phyloP scores from a whole-genome alignment of 1,140 invertebrate species.

The Eupristina koningsbergeri region DNA sequence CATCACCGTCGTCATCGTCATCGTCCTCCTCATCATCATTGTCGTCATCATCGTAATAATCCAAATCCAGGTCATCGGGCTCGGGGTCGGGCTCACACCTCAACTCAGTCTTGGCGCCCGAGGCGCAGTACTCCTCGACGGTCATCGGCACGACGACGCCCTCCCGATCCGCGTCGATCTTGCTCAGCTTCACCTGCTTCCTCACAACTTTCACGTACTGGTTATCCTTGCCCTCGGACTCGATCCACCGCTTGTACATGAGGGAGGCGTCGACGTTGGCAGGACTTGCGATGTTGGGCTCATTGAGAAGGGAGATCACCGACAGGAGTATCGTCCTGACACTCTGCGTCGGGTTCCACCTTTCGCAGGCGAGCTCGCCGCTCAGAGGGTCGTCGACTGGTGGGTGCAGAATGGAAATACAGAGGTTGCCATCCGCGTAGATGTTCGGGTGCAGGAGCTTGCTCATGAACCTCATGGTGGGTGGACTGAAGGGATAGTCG shows the following conservation, averaged over 20 bases:
- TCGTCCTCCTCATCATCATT: slow-evolving; percentile 73
- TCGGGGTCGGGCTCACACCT: slow-evolving; percentile 74
- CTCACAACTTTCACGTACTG: slow-evolving; percentile 99
- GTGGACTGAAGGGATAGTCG: slow-evolving; percentile 98
- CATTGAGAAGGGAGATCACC: slow-evolving; percentile 98
- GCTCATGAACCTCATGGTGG: slow-evolving; percentile 95
- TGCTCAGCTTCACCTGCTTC: slow-evolving; percentile 96
- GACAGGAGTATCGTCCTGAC: slow-evolving; percentile 97
- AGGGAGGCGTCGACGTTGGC: slow-evolving; percentile 99
- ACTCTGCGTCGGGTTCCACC: slow-evolving; percentile 99
- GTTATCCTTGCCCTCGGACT: slow-evolving; percentile 91
- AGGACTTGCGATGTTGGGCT: slow-evolving; percentile 99
- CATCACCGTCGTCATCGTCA: no score
- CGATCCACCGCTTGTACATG: slow-evolving; percentile 98
- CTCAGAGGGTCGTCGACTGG: slow-evolving; percentile 99
- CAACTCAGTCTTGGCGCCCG: slow-evolving; percentile 64
- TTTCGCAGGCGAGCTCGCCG: slow-evolving; percentile 97
- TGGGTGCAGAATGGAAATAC: slow-evolving; percentile 99
- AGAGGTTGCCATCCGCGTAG: slow-evolving; percentile 99
- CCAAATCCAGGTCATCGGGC: slow-evolving; percentile 90
- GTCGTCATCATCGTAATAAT: slow-evolving; percentile 84
- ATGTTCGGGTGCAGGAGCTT: slow-evolving; percentile 99
- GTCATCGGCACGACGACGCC: slow-evolving; percentile 97
- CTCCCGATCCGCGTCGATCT: slow-evolving; percentile 93
- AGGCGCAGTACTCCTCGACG: slow-evolving; percentile 95